phyloP scores from a whole-genome alignment of 2,888 invertebrate species.

The Acanthosepion pharaonis region DNA sequence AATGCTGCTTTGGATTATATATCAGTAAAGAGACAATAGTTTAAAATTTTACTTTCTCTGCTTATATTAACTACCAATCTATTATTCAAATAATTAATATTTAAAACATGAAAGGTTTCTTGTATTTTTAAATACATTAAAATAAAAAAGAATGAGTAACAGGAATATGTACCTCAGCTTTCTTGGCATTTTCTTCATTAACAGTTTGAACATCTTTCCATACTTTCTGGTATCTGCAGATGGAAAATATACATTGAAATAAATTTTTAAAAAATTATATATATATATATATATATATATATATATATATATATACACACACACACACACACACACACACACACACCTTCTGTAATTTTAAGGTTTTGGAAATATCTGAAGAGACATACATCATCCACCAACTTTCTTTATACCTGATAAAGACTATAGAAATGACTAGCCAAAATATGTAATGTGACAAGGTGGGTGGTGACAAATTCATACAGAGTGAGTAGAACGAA shows the following conservation, averaged over 20 bases:
- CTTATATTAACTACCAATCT: too few species aligned
- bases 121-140: background rate
- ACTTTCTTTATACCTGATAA: background rate
- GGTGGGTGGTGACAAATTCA: too few species aligned
- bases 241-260: background rate
- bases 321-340: too few species aligned
- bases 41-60: too few species aligned
- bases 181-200: constrained; percentile 60
- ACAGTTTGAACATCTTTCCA: constrained; percentile 65
- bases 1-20: too few species aligned
- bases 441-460: background rate
- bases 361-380: background rate
- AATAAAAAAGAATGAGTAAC: background rate
- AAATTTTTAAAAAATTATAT: background rate
- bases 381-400: background rate
- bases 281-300: background rate
- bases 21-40: too few species aligned
- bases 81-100: too few species aligned
- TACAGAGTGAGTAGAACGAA: too few species aligned
- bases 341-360: background rate
- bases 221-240: constrained; percentile 60
- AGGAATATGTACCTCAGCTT: constrained; percentile 65
- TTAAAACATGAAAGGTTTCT: too few species aligned
- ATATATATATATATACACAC: too few species aligned
- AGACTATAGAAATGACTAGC: background rate